Base-by-base conservation (phyloP, 1,140 invertebrate genomes). In the Tribolium castaneum region DNA sequence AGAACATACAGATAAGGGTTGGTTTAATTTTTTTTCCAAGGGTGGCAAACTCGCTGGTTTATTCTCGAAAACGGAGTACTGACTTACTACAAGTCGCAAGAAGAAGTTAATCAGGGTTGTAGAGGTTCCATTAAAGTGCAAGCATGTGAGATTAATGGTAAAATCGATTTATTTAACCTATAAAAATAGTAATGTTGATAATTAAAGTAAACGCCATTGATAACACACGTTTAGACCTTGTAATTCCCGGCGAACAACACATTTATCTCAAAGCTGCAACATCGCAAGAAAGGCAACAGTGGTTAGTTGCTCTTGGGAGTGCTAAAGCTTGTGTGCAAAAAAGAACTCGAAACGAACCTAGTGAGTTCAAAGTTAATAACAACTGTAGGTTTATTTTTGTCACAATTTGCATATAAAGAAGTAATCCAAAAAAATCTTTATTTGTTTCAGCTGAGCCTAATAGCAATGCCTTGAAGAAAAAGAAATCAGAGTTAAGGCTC, bases 31-130 rank as follows among this genome's bases (percentile, higher is more conserved):
- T 80, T 84, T 78, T 62, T 85, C 84, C 2, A 19, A 95, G 94
- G 94, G 77, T 96, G 94, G 94, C 94, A 96, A 87, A 94, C 94
- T 14, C 89, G 94, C 84, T 96, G 94, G 94, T 96, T 96, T 89
- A 90, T 95, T 52, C 87, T 95, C 80, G 93, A 95, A 82, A 92
- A 95, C 88, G 94, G 94, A 35, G 90, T 94, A 59, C 85, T 95
- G 81, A 93, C 93, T 0, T 96, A 96, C 86, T 96, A 95, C 85
- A 93, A 94, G 86, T 94, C 94, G 3, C 91, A 94, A 84, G 94
- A 95, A 80, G 94, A 95, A 88, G 93, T 94, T 1, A 92, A 90
- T 84, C 93, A 94, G 88, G 94, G 94, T 3, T 95, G 94, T 86
- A 95, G 95, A 89, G 94, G 94, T 9, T 95, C 94, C 39, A 90